Base-by-base conservation (phyloP, 1,140 invertebrate genomes). In the Bombus haemorrhoidalis region DNA sequence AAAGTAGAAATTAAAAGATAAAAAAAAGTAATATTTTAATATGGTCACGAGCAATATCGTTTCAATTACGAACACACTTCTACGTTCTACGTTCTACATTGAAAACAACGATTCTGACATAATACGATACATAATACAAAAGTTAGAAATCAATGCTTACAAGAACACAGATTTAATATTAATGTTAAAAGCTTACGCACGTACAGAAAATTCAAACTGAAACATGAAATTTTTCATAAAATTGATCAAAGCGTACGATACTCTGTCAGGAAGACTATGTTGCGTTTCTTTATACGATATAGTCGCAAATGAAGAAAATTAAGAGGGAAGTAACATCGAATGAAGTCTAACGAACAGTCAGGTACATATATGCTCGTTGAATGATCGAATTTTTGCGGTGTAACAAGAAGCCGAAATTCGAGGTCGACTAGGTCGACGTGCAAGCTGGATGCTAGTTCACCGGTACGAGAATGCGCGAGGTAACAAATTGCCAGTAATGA, bases 401-500 rank as follows among this genome's bases (percentile, higher is more conserved):
- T n/a, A 37, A 64, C 82, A 78, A 78, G 64, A 71, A 84, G 13
- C 37, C 1, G 37, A 34, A 77, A 78, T 84, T 53, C 39, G 25
- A 12, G 81, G 47, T 22, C 18, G 47, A 53, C 62, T 28, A 28
- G 0, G 73, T 57, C 34, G 59, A 47, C 74, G 13, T 32, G 79
- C 41, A 43, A 39, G 13, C n/a, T 59, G 57, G 13, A 79, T n/a
- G 32, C 39, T 53, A 32, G 25, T 77, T 87, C 37, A 25, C n/a
- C 32, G 25, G 47, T 72, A 73, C n/a, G 22, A 39, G 72, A 62
- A 85, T 87, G 87, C 79, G 86, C 39, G 77, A 53, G 86, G 83
- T 91, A 92, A 92, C 89, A 91, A 92, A 92, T 91, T 87, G 88
- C 87, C 81, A 66, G 90, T 91, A 92, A 92, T 88, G 91, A 92